Conservation (phyloP, 2,113 vertebrate species). For the Sylvilagus bachmani region DNA sequence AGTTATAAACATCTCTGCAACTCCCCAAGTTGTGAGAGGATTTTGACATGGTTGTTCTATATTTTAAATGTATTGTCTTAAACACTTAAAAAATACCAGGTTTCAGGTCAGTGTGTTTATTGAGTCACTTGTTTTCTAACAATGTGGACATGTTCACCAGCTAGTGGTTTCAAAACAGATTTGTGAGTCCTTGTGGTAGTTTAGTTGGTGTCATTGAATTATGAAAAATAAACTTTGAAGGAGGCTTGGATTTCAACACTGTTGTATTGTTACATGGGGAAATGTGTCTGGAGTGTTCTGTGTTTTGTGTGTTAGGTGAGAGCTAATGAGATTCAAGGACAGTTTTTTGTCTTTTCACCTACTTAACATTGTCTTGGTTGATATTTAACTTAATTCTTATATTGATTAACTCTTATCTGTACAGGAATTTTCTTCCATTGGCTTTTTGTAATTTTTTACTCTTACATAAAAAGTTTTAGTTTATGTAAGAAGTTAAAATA, state of each 20-base stretch:
- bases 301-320: background rate
- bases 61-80: conserved; percentile 83
- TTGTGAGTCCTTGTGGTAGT: conserved; percentile 78
- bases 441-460: background rate
- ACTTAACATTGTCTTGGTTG: background rate
- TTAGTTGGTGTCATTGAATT: conserved; percentile 71
- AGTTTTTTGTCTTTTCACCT: conserved; percentile 15
- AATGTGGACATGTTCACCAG: conserved; percentile 67
- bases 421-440: conserved; percentile 6
- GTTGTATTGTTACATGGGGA: background rate
- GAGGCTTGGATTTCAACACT: conserved; percentile 33
- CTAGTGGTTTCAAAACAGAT: conserved; percentile 85
- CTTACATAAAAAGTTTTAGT: conserved; percentile 20
- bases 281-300: background rate
- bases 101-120: conserved; percentile 88
- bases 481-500: conserved; percentile 38
- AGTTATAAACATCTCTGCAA: conserved; percentile 85
- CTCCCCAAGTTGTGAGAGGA: conserved; percentile 45
- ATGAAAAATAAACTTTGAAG: conserved; percentile 70
- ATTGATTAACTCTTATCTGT: background rate
- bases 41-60: conserved; percentile 82
- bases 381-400: conserved; percentile 10
- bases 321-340: conserved; percentile 41
- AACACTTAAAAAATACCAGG: conserved; percentile 85
- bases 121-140: conserved; percentile 74